These are phyloP conservation scores for Otolemur garnettii DNA, from an alignment of 2,113 vertebrate genomes.

Conservation along the genomic window DNA sequence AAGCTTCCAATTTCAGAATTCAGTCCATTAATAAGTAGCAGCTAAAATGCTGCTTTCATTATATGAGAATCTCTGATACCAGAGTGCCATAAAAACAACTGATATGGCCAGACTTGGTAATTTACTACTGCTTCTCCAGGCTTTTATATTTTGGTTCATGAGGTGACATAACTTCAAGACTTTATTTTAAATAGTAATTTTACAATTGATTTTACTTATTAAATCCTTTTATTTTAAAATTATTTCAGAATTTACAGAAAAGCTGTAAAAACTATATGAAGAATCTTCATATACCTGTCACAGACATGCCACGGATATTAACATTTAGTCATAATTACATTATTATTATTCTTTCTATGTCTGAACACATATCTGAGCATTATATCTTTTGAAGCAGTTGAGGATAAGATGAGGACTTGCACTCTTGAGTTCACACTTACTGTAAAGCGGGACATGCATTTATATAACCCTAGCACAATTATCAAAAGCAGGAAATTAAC, in stretches of 20 bases:
- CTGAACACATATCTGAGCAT: not conserved
- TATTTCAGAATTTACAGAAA: not conserved
- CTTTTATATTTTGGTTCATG: not conserved
- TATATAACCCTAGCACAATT: not conserved
- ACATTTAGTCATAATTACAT: not conserved
- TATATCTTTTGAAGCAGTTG: not conserved
- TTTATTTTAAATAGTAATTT: slow-evolving; percentile 3
- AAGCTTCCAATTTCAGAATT: slow-evolving; percentile 39
- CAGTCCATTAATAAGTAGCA: not conserved
- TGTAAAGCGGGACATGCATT: not conserved
- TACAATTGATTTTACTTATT: not conserved
- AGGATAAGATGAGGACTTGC: not conserved
- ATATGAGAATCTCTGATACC: not conserved
- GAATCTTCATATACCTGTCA: not conserved
- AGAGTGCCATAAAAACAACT: slow-evolving; percentile 15
- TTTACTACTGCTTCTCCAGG: not conserved
- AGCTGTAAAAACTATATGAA: not conserved
- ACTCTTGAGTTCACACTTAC: not conserved
- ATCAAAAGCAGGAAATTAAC: slow-evolving; percentile 19
- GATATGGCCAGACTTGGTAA: not conserved
- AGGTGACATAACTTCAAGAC: not conserved
- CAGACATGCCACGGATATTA: not conserved
- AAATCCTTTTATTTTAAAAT: slow-evolving; percentile 16
- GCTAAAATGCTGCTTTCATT: not conserved
- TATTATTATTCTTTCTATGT: not conserved